A percentile compares a stretch with the other conserved stretches of the same genome.
phyloP scores from a whole-genome alignment of 1,140 invertebrate genomes.

The Scaptomyza montana region DNA sequence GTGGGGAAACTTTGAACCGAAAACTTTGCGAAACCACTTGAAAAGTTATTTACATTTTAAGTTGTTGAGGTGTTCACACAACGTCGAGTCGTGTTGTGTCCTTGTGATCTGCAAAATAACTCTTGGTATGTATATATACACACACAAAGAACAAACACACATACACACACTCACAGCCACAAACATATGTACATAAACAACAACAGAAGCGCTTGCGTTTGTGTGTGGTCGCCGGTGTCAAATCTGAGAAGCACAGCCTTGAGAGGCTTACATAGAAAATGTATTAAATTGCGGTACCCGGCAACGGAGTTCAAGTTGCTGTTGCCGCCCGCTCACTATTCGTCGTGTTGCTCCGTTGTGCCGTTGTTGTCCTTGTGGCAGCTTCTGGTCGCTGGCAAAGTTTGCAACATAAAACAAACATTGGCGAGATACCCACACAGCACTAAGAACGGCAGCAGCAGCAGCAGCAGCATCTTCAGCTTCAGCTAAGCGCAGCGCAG shows the following conservation, averaged over 20 bases:
- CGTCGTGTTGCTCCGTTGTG: conserved; percentile 1
- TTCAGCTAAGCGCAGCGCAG: conserved; percentile 19
- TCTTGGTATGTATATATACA: conserved; percentile 61
- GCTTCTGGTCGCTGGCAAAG: conserved; percentile 63
- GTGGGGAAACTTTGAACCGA: conserved; percentile 57
- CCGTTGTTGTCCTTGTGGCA: conserved; percentile 17
- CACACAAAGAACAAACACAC: conserved; percentile 4
- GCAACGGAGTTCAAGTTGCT: conserved; percentile 42
- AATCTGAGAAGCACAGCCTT: conserved; percentile 65
- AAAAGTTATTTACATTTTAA: conserved; percentile 82
- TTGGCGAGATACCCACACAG: conserved; percentile 67
- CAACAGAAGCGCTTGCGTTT: conserved; percentile 15
- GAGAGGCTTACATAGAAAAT: conserved; percentile 79
- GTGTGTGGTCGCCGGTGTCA: conserved; percentile 70
- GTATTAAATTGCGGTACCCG: conserved; percentile 74
- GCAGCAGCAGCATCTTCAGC: conserved; percentile 2
- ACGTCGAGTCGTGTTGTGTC: conserved; percentile 77
- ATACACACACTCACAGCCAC: conserved; percentile 14
- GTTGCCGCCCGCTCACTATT: conserved; percentile 20
- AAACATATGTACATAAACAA: conserved; percentile 24
- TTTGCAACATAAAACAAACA: conserved; percentile 82
- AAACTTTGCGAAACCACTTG: conserved; percentile 80
- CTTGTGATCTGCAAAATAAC: conserved; percentile 79
- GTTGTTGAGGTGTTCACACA: conserved; percentile 80
- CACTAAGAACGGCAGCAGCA: conserved; percentile 10